Evolutionary conservation across 2,888 invertebrate genomes (phyloP), one percentile per base, ranked within the genome.

Genomic region (Caenorhabditis japonica): DNA sequence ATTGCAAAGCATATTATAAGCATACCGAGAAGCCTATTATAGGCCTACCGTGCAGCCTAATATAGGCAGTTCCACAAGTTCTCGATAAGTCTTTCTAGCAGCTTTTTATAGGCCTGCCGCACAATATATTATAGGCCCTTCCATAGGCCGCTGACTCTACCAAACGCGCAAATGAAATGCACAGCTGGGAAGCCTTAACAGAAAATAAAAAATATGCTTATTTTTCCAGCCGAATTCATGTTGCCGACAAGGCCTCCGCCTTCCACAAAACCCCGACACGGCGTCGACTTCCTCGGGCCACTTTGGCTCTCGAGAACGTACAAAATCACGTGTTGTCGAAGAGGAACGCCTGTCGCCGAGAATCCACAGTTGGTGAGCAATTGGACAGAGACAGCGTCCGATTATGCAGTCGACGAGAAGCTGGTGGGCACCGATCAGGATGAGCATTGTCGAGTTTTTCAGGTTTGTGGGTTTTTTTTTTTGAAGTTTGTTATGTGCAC

Each of bases 351-450:
- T 15, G 66, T 73, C 25, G 77, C 82, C 15, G 80, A 80, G 27
- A 80, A 82, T 60, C 73, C 70, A 13, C 71, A 80, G 75, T 70
- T 80, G 13, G 80, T 83, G 51, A 74, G 75, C 49, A 84, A 84
- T 47, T 83, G 82, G 80, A 83, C 83, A 3, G 75, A 82, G 41
- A 74, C 76, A 7, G 79, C 76, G 4, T 79, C 80, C 2, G 84
- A 83, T 55, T 84, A 81, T 53, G 82, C 82, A 1, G 75, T 83
- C 13, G 84, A 84, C 47, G 83, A 83, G 49, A 73, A 68, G 21
- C 66, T 73, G 10, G 59, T 68, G 15, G 75, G 64, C n/a, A 69
- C 73, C 3, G 75, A 68, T 15, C 58, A 61, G 19, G 76, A 81
- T 41, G 77, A 81, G 46, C 77, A 76, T 36, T 81, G 81, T 55